Conservation (phyloP, 2,888 invertebrate species). For the Tyria jacobaeae region DNA sequence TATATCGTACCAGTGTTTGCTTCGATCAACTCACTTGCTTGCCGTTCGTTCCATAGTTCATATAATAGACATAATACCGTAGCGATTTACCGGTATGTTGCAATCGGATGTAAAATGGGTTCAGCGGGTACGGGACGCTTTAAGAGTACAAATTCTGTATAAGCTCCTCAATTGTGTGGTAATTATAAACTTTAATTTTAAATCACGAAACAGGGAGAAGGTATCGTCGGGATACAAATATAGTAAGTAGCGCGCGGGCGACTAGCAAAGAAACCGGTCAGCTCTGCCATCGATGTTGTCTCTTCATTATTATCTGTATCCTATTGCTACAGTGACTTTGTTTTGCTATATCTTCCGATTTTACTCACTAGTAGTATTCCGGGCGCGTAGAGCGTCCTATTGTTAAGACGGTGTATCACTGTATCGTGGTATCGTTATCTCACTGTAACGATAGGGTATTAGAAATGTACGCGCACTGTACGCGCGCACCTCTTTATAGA, state of each 20-base stretch:
- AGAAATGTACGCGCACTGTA: slow-evolving; percentile 68
- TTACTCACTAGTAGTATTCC: slow-evolving; percentile 55
- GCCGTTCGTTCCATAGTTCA: slow-evolving; percentile 40
- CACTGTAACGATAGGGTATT: slow-evolving; percentile 83
- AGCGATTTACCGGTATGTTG: slow-evolving; percentile 45
- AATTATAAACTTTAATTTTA: slow-evolving; percentile 81
- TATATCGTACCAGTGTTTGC: slow-evolving; percentile 73
- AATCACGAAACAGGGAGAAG: slow-evolving; percentile 75
- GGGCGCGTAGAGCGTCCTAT: slow-evolving; percentile 32
- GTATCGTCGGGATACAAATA: slow-evolving; percentile 66
- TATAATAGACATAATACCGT: slow-evolving; percentile 32
- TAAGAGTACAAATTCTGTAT: slow-evolving; percentile 92
- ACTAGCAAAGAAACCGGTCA: slow-evolving; percentile 67
- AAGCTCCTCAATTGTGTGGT: slow-evolving; percentile 86
- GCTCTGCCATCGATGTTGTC: slow-evolving; percentile 84
- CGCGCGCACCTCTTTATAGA: slow-evolving; percentile 76
- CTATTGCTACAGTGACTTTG: slow-evolving; percentile 82
- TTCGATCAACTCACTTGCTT: slow-evolving; percentile 61
- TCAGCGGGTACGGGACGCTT: slow-evolving; percentile 80
- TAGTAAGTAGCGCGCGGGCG: slow-evolving; percentile 69
- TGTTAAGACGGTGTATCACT: slow-evolving; percentile 60
- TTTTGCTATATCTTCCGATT: slow-evolving; percentile 75
- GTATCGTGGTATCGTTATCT: slow-evolving; percentile 40
- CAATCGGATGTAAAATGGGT: slow-evolving; percentile 49
- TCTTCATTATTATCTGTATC: slow-evolving; percentile 74